Evolutionary conservation across 2,797 vertebrate species (phyloP).

Genomic region (Myoxocephalus aenaeus): DNA sequence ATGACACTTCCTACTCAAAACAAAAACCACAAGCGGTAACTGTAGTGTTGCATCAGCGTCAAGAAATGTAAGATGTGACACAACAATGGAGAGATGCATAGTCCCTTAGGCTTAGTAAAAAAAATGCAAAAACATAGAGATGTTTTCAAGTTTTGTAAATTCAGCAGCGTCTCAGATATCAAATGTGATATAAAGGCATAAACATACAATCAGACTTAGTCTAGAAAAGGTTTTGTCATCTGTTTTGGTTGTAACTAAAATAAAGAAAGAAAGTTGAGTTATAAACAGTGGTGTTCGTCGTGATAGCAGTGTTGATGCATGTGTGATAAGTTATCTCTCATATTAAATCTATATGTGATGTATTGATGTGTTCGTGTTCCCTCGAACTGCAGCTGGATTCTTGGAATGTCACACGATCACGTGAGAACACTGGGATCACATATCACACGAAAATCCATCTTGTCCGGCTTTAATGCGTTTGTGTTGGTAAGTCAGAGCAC

Average conservation of each 20-base stretch:
- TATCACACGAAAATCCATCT: not conserved
- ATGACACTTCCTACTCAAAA: conserved; percentile 52
- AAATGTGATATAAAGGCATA: not conserved
- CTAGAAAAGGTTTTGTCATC: not conserved
- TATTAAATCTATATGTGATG: conserved; percentile 49
- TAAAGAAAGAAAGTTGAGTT: not conserved
- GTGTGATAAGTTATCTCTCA: conserved; percentile 30
- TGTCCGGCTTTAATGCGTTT: not conserved
- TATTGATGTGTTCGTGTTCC: conserved; percentile 21
- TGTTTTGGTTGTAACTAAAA: conserved; percentile 10
- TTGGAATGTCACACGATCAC: not conserved
- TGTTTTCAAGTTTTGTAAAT: conserved; percentile 3
- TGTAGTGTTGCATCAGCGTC: conserved; percentile 10
- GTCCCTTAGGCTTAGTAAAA: conserved; percentile 18
- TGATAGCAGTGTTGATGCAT: conserved; percentile 29
- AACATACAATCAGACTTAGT: conserved; percentile 4
- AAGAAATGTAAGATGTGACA: conserved; percentile 22
- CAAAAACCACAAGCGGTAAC: conserved; percentile 38
- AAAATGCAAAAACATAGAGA: not conserved
- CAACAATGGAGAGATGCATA: conserved; percentile 25
- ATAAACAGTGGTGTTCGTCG: conserved; percentile 1
- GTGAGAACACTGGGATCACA: not conserved
- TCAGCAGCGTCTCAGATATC: not conserved
- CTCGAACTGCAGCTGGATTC: not conserved
- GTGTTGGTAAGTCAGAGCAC: not conserved